Evolutionary conservation across 1,140 invertebrate genomes (phyloP).

Genomic region (Drosophila takahashii): DNA sequence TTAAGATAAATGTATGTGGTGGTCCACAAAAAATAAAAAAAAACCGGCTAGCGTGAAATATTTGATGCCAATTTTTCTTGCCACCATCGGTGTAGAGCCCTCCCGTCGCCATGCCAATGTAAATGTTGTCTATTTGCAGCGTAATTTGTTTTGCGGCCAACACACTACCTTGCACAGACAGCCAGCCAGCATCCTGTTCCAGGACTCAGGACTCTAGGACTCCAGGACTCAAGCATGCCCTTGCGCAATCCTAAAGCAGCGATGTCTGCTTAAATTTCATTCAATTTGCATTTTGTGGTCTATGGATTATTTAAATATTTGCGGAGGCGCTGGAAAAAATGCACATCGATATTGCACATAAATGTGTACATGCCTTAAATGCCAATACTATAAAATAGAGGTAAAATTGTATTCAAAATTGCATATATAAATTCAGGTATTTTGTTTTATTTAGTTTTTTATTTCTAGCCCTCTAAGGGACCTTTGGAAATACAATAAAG

Average conservation of each 20-base stretch:
- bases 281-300: slow-evolving; percentile 64
- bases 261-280: slow-evolving; percentile 44
- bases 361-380: background rate
- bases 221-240: slow-evolving; percentile 28
- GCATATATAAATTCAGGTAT: too few relatives aligned
- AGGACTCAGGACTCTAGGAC: slow-evolving; percentile 17
- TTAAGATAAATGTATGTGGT: slow-evolving; percentile 72
- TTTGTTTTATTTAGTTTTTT: too few relatives aligned
- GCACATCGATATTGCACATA: background rate
- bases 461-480: too few relatives aligned
- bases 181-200: slow-evolving; percentile 21
- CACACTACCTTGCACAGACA: slow-evolving; percentile 7
- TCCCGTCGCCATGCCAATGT: slow-evolving; percentile 33
- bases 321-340: slow-evolving; percentile 18
- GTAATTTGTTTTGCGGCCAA: slow-evolving; percentile 61
- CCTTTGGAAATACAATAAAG: too few relatives aligned
- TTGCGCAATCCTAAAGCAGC: slow-evolving; percentile 34
- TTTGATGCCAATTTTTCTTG: slow-evolving; percentile 75
- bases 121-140: slow-evolving; percentile 74
- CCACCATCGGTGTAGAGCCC: slow-evolving; percentile 24
- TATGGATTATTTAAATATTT: slow-evolving; percentile 64
- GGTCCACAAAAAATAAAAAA: slow-evolving; percentile 27
- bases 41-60: slow-evolving; percentile 63
- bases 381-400: background rate
- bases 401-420: too few relatives aligned